Percentiles rank a stretch among this genome's conserved stretches.
These are phyloP conservation scores for Latrodectus geometricus DNA, from an alignment of 1,140 invertebrate genomes.

Conservation along the genomic window DNA sequence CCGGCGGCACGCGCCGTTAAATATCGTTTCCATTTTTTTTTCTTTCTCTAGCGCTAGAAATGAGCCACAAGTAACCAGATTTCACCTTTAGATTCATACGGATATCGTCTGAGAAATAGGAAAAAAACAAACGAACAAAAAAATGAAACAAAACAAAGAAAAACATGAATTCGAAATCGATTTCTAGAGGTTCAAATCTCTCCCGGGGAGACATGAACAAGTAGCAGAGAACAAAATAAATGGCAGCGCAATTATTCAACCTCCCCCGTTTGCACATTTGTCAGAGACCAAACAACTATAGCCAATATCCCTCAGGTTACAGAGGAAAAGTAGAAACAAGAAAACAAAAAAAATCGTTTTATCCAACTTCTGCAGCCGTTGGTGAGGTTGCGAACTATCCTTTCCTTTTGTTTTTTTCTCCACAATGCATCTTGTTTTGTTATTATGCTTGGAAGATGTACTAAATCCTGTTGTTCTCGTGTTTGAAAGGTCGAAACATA, in stretches of 20 bases:
- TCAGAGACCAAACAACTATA: constrained; percentile 37
- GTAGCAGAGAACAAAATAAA: constrained; percentile 40
- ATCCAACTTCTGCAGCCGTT: constrained; percentile 1
- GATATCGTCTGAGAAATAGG: too few species aligned
- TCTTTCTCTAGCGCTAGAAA: too few species aligned
- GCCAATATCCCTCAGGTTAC: constrained; percentile 26
- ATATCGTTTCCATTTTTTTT: too few species aligned
- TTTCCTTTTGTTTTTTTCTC: background rate
- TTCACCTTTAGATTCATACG: too few species aligned
- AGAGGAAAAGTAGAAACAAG: constrained; percentile 3
- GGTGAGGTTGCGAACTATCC: background rate
- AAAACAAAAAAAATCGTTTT: background rate
- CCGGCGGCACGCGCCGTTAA: too few species aligned
- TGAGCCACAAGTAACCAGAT: too few species aligned
- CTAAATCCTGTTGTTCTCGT: background rate
- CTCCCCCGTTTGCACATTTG: constrained; percentile 46
- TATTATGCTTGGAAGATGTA: background rate
- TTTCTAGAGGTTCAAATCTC: background rate
- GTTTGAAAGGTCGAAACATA: background rate
- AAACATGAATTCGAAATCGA: constrained; percentile 35
- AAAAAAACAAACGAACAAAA: background rate
- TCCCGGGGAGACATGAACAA: constrained; percentile 39
- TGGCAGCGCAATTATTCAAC: constrained; percentile 45
- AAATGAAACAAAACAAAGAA: background rate
- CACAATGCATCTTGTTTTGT: background rate